These are phyloP conservation scores for Hermaeophaga mercurialis DNA, from an alignment of 2,888 invertebrate genomes.

Conservation along the genomic window DNA sequence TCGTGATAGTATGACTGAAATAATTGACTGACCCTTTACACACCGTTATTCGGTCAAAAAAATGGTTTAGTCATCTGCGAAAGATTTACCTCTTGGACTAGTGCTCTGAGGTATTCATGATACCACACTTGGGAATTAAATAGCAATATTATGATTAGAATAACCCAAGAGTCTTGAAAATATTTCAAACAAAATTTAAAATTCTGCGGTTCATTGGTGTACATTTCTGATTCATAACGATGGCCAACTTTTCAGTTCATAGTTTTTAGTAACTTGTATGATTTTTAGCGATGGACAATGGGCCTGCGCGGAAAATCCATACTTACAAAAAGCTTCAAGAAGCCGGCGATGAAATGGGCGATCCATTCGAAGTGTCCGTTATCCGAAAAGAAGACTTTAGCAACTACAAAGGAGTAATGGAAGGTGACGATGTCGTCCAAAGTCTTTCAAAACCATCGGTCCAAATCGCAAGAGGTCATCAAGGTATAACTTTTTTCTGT, in stretches of 20 bases:
- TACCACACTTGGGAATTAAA: too few relatives aligned
- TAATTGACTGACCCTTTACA: constrained; percentile 22
- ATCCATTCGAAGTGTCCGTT: constrained; percentile 82
- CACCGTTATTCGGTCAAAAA: constrained; percentile 26
- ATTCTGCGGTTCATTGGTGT: too few relatives aligned
- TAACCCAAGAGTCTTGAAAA: too few relatives aligned
- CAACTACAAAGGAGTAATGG: constrained; percentile 69
- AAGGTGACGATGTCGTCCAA: constrained; percentile 86
- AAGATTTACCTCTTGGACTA: too few relatives aligned
- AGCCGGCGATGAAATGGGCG: constrained; percentile 73
- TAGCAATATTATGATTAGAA: too few relatives aligned
- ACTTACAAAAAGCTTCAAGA: constrained; percentile 68
- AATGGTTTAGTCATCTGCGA: too few relatives aligned
- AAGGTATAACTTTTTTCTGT: too few relatives aligned
- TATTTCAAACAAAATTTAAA: too few relatives aligned
- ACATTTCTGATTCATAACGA: too few relatives aligned
- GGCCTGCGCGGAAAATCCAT: constrained; percentile 66
- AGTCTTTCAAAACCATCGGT: constrained; percentile 72
- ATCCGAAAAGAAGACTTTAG: constrained; percentile 76
- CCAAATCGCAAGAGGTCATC: constrained; percentile 78
- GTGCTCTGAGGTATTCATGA: too few relatives aligned
- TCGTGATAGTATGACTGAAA: constrained; percentile 24
- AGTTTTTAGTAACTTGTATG: too few relatives aligned
- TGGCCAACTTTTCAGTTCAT: too few relatives aligned
- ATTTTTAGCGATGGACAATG: constrained; percentile 71